Base-by-base conservation (phyloP, 2,797 vertebrate genomes). In the Denticeps clupeoides region DNA sequence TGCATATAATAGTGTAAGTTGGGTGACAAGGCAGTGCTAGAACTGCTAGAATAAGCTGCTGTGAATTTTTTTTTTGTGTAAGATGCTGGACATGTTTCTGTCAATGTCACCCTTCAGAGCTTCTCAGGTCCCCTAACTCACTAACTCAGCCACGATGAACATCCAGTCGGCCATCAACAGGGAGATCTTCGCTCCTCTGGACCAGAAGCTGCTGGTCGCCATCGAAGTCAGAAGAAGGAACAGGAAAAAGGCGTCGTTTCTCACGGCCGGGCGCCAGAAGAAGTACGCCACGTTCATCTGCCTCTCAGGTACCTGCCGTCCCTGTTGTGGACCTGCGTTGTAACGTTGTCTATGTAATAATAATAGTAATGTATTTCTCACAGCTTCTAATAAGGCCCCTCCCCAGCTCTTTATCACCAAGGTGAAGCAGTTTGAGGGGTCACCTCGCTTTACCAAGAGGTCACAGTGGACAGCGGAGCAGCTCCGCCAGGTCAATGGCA, bases 281-380 rank as follows among this genome's bases (percentile, higher is more conserved):
- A 84, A 91, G 68, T 94, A 96, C 55, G 56, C 78, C 58, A 95
- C 92, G 11, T 96, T 89, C 37, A 89, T 97, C 67, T 97, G 92
- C 69, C 59, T 97, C 37, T 95, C 92, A 86, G 93, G 93, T 97
- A 85, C 51, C 3, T 21, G 29, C 13, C 10, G 2, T 13, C 26
- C 32, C 40, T 16, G 9, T 38, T n/a, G 18, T 12, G 18, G 9
- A 19, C 6, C 10, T 31, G 16, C 18, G 19, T 28, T 28, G 28
- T 3, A 28, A n/a, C n/a, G n/a, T 10, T 28, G 7, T 8, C 41
- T 3, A 23, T 16, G 16, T 21, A 16, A 31, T 16, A 45, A 11
- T 22, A 22, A 7, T 2, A n/a, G 27, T 43, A 12, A 4, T 24
- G 24, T 11, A 11, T 28, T 11, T n/a, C 27, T n/a, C 4, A 28